Conservation (phyloP, 2,113 vertebrate genomes). For the Forbesichthys papilliferus region DNA sequence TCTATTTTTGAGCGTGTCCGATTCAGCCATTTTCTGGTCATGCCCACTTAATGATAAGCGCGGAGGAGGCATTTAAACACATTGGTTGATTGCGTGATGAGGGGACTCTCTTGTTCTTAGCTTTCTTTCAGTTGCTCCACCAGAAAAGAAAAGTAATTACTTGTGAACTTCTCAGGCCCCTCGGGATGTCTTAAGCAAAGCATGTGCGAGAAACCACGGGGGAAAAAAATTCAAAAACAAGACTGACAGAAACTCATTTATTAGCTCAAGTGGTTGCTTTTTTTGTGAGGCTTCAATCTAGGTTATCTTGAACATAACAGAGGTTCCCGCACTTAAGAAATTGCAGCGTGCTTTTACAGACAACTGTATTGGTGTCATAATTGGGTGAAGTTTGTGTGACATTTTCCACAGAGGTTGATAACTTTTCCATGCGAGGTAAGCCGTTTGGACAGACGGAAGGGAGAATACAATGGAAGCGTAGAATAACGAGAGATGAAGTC, state of each 20-base stretch:
- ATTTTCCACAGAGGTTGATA: constrained; percentile 52
- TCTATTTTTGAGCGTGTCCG: constrained; percentile 43
- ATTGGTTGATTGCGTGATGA: constrained; percentile 61
- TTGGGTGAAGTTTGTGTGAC: constrained; percentile 46
- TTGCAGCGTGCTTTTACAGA: not conserved
- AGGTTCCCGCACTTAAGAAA: not conserved
- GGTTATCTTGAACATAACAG: constrained; percentile 17
- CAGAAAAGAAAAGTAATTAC: constrained; percentile 67
- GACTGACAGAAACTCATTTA: constrained; percentile 26
- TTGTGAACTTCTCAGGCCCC: constrained; percentile 53
- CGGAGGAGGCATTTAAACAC: constrained; percentile 35
- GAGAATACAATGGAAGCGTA: constrained; percentile 9
- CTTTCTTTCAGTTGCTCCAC: constrained; percentile 54
- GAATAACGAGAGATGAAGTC: constrained; percentile 33
- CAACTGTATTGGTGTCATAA: constrained; percentile 1
- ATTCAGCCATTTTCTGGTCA: not conserved
- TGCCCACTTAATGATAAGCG: not conserved
- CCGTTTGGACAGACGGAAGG: constrained; percentile 32
- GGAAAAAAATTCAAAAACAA: constrained; percentile 40
- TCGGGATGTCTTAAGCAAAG: constrained; percentile 38
- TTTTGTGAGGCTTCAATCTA: constrained; percentile 37
- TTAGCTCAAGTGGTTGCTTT: constrained; percentile 41
- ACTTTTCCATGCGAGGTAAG: constrained; percentile 21
- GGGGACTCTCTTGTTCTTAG: constrained; percentile 37
- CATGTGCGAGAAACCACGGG: constrained; percentile 8